Base-by-base conservation (phyloP, 2,888 invertebrate species). In the Eupithecia centaureata region DNA sequence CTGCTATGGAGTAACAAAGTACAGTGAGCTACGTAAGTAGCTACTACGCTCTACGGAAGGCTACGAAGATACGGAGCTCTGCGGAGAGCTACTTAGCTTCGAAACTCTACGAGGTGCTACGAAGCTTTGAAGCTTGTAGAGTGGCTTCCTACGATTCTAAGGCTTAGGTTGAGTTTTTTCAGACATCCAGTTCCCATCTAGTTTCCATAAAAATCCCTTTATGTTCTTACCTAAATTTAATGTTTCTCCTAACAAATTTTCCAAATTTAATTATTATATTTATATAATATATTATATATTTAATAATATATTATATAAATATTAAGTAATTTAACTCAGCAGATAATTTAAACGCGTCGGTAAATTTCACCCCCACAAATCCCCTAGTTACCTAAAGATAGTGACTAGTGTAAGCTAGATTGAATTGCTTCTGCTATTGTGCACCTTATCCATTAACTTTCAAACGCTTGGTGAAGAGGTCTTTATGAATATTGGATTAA, bases 11-110 rank as follows among this genome's bases (percentile, higher is more conserved):
- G 22, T 3, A 12, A 47, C 4, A 18, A 18, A 42, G 8, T 67
- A 70, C 72, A 63, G 63, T 58, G 47, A 58, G 27, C 58, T 27
- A 58, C 51, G 27, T n/a, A 58, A 33, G 27, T n/a, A 30, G 32
- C 12, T 28, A 3, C 28, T 15, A 27, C 27, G 7, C 27, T 27
- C 54, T 54, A 18, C 18, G 18, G 42, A 42, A 3, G 8, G 42
- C 42, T 42, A 38, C 38, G 7, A 1, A 38, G 38, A 4, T n/a
- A n/a, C 5, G n/a, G n/a, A 38, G 8, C n/a, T 38, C 38, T 35
- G n/a, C 2, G n/a, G n/a, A 35, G n/a, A 15, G 35, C n/a, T 47
- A 47, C 47, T 22, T 3, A 13, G 38, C 38, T 28, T 18, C 57
- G 32, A 22, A 32, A 18, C 30, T 15, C 47, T 32, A 61, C 42